These are phyloP conservation scores for Mylabris sibirica DNA, from an alignment of 2,888 invertebrate species.

Conservation along the genomic window DNA sequence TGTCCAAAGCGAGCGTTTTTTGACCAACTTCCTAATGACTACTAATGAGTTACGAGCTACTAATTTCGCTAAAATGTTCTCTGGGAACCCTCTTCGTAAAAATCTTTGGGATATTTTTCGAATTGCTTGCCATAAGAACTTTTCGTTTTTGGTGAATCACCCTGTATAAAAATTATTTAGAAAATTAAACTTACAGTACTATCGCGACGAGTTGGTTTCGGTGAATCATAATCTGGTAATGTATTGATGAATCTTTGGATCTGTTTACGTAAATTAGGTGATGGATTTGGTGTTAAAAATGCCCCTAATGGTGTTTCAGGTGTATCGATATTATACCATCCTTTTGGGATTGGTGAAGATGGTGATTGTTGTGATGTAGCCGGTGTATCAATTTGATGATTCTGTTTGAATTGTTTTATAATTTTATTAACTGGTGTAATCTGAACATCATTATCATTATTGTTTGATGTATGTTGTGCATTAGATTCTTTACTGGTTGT, in stretches of 20 bases:
- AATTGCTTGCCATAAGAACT: too few species aligned
- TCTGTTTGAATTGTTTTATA: constrained; percentile 52
- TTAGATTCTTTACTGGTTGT: not conserved
- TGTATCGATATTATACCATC: constrained; percentile 58
- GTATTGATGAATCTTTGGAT: constrained; percentile 63
- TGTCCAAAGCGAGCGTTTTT: too few species aligned
- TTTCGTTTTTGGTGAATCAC: too few species aligned
- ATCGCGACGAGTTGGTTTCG: constrained; percentile 46
- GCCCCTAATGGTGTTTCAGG: constrained; percentile 67
- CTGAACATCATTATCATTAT: constrained; percentile 34
- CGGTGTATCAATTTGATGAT: constrained; percentile 48
- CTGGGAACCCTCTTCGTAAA: too few species aligned
- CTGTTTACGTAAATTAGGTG: constrained; percentile 63
- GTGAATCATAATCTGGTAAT: constrained; percentile 61
- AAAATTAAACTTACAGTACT: constrained; percentile 59
- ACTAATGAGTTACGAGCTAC: too few species aligned
- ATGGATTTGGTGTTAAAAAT: constrained; percentile 62
- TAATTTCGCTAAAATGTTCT: too few species aligned
- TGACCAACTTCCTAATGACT: too few species aligned
- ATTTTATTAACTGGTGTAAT: constrained; percentile 57
- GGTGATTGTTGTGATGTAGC: constrained; percentile 25
- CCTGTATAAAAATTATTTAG: not conserved
- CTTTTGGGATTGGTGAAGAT: constrained; percentile 46
- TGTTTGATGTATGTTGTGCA: constrained; percentile 21
- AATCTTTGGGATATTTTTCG: too few species aligned